Percentiles rank a stretch among this genome's conserved stretches.
Conservation (phyloP, 2,113 vertebrate genomes). For the Tauraco erythrolophus region DNA sequence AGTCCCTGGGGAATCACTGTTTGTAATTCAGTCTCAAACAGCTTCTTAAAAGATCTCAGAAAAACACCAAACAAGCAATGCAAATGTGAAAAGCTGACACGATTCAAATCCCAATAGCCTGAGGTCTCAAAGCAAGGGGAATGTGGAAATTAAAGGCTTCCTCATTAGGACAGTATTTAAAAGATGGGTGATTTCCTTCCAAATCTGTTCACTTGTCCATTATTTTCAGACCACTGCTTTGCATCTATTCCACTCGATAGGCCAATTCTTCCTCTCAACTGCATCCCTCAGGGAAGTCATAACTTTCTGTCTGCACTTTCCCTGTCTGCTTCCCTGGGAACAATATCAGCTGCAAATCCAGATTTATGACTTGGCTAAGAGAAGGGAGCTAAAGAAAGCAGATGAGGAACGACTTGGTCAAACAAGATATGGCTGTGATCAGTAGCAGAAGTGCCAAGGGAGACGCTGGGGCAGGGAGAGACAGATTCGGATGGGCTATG, state of each 20-base stretch:
- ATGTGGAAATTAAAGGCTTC: not conserved
- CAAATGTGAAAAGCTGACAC: not conserved
- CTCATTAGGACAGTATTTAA: not conserved
- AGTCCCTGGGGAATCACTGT: not conserved
- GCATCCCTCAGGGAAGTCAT: not conserved
- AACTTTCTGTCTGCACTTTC: not conserved
- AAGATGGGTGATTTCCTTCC: not conserved
- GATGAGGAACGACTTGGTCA: not conserved
- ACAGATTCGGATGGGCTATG: not conserved
- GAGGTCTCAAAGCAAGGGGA: not conserved
- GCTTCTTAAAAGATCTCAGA: not conserved
- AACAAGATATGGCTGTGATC: not conserved
- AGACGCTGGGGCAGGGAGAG: not conserved
- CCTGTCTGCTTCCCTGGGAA: not conserved
- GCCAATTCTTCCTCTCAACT: not conserved
- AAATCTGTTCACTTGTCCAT: not conserved
- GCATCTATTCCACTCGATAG: slow-evolving; percentile 1
- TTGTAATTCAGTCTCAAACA: not conserved
- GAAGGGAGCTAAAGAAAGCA: not conserved
- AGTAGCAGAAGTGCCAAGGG: not conserved
- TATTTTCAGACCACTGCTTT: not conserved
- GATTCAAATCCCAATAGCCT: not conserved
- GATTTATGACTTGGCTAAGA: slow-evolving; percentile 6
- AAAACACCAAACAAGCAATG: not conserved
- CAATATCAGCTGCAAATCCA: not conserved